Percentiles rank a stretch among this genome's conserved stretches.
Evolutionary conservation across 2,113 vertebrate genomes (phyloP).

Genomic region (Diadophis punctatus): DNA sequence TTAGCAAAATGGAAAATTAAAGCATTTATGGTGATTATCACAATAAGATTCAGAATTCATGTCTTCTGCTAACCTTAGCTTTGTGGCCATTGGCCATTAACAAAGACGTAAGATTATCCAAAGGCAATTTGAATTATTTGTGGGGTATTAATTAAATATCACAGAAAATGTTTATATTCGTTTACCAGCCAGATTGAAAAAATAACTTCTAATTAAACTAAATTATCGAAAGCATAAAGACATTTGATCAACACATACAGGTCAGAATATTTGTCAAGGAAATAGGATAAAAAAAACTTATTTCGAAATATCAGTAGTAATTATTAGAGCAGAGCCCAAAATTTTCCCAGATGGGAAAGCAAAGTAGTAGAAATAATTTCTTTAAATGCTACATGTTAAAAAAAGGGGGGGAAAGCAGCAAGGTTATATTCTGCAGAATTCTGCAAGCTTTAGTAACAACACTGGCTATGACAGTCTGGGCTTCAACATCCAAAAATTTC

Average conservation of each 20-base stretch:
- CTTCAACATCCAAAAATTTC: background rate
- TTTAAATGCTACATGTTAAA: background rate
- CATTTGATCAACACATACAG: background rate
- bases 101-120: background rate
- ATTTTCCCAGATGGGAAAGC: background rate
- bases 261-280: background rate
- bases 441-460: background rate
- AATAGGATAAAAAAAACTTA: background rate
- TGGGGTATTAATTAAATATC: background rate
- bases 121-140: background rate
- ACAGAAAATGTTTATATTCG: background rate
- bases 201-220: background rate
- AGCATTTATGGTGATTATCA: background rate
- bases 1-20: background rate
- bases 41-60: background rate
- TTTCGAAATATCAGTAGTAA: background rate
- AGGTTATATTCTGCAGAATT: background rate
- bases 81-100: background rate
- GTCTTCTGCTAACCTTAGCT: background rate
- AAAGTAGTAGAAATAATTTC: background rate
- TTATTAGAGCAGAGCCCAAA: background rate
- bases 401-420: background rate
- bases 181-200: background rate
- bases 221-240: background rate
- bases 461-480: background rate